These are phyloP conservation scores for Bombylius major DNA, from an alignment of 2,888 invertebrate genomes.

Conservation along the genomic window DNA sequence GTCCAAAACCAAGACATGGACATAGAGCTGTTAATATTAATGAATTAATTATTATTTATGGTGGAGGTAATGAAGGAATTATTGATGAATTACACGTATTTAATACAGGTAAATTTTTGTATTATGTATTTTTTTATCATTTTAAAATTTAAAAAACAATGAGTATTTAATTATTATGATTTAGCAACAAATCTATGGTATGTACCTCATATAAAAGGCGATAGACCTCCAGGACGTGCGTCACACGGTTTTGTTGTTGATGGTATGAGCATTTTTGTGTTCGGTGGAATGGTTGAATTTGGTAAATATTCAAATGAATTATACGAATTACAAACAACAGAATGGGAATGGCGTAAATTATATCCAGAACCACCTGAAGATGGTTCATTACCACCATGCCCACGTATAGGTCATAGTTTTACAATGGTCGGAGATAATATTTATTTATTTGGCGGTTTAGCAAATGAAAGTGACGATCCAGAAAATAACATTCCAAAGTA, in stretches of 20 bases:
- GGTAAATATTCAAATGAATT: conserved; percentile 98
- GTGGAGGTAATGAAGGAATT: conserved; percentile 99
- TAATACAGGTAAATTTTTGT: conserved; percentile 65
- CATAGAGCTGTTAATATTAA: conserved; percentile 98
- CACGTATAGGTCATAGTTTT: conserved; percentile 94
- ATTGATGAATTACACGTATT: conserved; percentile 99
- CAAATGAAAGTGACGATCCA: conserved; percentile 95
- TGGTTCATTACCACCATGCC: conserved; percentile 71
- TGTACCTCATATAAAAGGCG: conserved; percentile 92
- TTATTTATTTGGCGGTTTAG: conserved; percentile 92
- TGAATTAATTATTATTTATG: conserved; percentile 99
- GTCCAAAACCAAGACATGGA: conserved; percentile 96
- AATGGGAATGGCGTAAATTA: conserved; percentile 97
- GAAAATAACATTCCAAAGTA: conserved; percentile 91
- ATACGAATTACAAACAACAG: conserved; percentile 87
- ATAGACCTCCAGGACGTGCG: conserved; percentile 96
- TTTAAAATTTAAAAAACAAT: no score
- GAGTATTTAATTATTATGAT: no score
- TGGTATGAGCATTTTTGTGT: conserved; percentile 88
- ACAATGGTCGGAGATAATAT: conserved; percentile 87
- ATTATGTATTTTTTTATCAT: no score
- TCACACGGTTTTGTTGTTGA: conserved; percentile 98
- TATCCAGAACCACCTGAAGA: conserved; percentile 80
- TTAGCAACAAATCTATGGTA: conserved; percentile 96
- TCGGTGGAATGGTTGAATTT: conserved; percentile 99